Percentiles rank a stretch among this genome's conserved stretches.
Conservation (phyloP, 2,888 invertebrate genomes). For the Acholoe squamosa region DNA sequence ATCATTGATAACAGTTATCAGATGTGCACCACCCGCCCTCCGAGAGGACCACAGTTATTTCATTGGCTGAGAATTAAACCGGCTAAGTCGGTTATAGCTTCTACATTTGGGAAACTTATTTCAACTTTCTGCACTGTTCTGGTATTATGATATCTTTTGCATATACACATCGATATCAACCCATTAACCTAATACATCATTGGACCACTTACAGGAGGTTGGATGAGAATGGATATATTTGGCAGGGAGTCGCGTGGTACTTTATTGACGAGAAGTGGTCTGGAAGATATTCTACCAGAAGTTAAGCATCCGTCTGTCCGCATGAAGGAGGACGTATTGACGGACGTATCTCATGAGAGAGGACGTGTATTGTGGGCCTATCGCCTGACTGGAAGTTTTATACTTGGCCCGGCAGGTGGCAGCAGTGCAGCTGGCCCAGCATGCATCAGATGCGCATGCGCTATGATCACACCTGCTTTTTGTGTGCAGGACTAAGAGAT, state of each 20-base stretch:
- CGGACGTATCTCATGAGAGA: too few species aligned
- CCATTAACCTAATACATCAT: background rate
- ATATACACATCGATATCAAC: background rate
- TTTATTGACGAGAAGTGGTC: background rate
- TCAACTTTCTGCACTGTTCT: too few species aligned
- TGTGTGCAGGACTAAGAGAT: background rate
- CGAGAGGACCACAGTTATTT: too few species aligned
- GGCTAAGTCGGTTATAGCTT: too few species aligned
- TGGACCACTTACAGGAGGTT: background rate
- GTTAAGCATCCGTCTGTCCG: slow-evolving; percentile 36
- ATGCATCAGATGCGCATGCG: background rate
- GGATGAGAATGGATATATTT: background rate
- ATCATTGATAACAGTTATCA: too few species aligned
- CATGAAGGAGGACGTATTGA: background rate
- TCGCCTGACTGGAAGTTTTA: slow-evolving; percentile 41
- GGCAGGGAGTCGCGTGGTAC: background rate
- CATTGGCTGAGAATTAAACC: too few species aligned
- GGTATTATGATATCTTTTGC: too few species aligned
- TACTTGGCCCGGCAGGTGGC: slow-evolving; percentile 41
- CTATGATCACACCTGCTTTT: background rate
- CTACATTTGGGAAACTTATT: too few species aligned
- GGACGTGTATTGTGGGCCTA: background rate
- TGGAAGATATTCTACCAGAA: slow-evolving; percentile 24
- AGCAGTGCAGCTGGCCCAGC: slow-evolving; percentile 1
- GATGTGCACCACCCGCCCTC: too few species aligned